Evolutionary conservation across 1,140 invertebrate genomes (phyloP), one percentile per base, ranked within the genome.

Genomic region (Listronotus bonariensis): DNA sequence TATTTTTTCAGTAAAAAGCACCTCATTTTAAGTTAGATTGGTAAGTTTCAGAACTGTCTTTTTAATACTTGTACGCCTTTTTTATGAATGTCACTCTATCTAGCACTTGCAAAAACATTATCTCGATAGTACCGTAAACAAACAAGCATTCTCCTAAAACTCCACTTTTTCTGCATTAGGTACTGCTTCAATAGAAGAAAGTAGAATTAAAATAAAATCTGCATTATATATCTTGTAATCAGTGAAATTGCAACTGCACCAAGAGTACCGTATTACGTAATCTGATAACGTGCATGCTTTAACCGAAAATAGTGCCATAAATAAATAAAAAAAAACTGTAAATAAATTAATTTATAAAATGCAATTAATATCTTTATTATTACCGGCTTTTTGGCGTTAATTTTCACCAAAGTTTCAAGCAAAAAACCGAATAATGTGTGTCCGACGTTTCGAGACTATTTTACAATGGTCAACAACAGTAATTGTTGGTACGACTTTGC

Each of bases 401-500:
- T 46, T 17, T 46, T 34, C 8, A 6, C 18, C 8, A 48, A 62
- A 20, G 34, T 36, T 10, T 36, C 1, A 2, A 36, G 34, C 11
- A 55, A 63, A 40, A n/a, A 45, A 20, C 61, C 61, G 3, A 77
- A 77, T 62, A 78, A 78, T 70, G 76, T 78, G 18, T 78, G 77
- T 68, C 69, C 71, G 36, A 75, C 65, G 12, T 71, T 72, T n/a
- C 53, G 70, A 34, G 76, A 77, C 68, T 78, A 78, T 68, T 70
- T 73, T 38, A 74, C 63, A 14, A 75, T 76, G 61, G 54, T 68
- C 12, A 72, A 67, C 12, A 78, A 76, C 61, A 57, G 66, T 1
- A 77, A 77, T 58, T 78, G 77, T 52, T 76, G 74, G 72, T 77
- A 74, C 65, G 69, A 76, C 65, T 72, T 71, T 62, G 74, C 74